These are phyloP conservation scores for Xiphophorus birchmanni DNA, from an alignment of 2,797 vertebrate species.

Conservation along the genomic window DNA sequence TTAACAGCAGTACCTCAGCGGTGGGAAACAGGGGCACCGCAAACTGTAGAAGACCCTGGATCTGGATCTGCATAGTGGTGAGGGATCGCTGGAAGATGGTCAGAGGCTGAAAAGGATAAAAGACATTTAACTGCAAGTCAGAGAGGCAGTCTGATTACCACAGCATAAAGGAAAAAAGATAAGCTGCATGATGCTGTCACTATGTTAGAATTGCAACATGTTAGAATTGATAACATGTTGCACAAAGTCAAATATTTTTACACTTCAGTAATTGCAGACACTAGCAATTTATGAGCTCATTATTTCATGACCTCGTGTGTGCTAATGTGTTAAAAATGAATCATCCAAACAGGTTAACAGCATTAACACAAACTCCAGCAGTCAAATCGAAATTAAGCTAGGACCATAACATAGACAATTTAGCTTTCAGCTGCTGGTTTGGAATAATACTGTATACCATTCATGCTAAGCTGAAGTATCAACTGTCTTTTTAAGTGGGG, in stretches of 20 bases:
- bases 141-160: neutral
- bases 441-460: neutral
- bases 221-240: neutral
- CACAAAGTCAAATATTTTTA: neutral
- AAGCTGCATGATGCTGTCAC: neutral
- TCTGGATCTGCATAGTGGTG: slow-evolving; percentile 94
- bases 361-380: neutral
- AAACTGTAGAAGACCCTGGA: slow-evolving; percentile 89
- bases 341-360: neutral
- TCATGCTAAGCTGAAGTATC: neutral
- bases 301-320: neutral
- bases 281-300: neutral
- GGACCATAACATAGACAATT: neutral
- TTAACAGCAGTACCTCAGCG: slow-evolving; percentile 82
- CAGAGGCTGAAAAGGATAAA: slow-evolving; percentile 80
- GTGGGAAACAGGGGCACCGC: slow-evolving; percentile 90
- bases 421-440: neutral
- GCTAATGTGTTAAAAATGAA: neutral
- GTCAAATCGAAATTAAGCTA: neutral
- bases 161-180: neutral
- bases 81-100: slow-evolving; percentile 92
- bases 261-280: neutral
- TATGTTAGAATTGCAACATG: neutral
- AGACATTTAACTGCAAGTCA: neutral
- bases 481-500: neutral